phyloP scores from a whole-genome alignment of 2,797 vertebrate species.

The Sphaeramia orbicularis region DNA sequence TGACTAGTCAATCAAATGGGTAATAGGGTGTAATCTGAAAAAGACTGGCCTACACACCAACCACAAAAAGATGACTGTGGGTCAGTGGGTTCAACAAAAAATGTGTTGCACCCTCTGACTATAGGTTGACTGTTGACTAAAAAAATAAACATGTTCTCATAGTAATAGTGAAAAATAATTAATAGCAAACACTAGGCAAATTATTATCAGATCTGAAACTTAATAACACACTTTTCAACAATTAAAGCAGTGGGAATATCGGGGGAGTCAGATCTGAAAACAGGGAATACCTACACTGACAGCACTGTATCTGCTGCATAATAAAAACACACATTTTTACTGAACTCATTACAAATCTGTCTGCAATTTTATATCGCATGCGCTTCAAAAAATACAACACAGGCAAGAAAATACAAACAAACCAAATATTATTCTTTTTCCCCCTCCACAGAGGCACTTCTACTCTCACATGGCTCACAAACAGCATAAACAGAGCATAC shows the following conservation, averaged over 20 bases:
- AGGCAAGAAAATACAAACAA: too few relatives aligned
- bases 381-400: too few relatives aligned
- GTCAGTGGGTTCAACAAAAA: constrained; percentile 34
- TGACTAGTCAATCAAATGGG: constrained; percentile 38
- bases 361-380: too few relatives aligned
- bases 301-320: not conserved
- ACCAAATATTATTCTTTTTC: too few relatives aligned
- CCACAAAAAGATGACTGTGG: constrained; percentile 31
- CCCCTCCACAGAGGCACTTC: too few relatives aligned
- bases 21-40: constrained; percentile 52
- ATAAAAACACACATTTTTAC: not conserved
- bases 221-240: not conserved
- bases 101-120: constrained; percentile 38
- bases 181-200: not conserved
- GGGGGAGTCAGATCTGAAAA: not conserved
- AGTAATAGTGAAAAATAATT: not conserved
- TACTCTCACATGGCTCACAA: too few relatives aligned
- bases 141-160: constrained; percentile 5
- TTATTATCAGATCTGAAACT: not conserved
- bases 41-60: constrained; percentile 15
- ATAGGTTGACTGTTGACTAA: constrained; percentile 4
- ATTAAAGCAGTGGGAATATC: not conserved
- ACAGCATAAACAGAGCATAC: too few relatives aligned
- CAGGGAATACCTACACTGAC: too few relatives aligned
- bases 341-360: too few relatives aligned